A percentile compares a stretch with the other conserved stretches of the same genome.
These are phyloP conservation scores for Cherax destructor DNA, from an alignment of 1,140 invertebrate species.

Conservation along the genomic window DNA sequence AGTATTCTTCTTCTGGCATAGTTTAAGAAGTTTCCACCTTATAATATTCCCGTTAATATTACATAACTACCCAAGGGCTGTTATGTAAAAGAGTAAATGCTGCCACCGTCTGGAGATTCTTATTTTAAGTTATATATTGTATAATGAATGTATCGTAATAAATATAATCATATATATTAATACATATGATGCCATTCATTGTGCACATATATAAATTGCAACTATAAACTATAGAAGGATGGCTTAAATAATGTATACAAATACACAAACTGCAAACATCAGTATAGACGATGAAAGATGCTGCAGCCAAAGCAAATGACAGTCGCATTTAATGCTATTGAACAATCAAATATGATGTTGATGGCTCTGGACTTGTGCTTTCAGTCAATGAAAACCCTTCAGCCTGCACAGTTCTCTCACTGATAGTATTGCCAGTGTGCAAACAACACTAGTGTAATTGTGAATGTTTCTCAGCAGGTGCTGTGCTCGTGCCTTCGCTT, in stretches of 20 bases:
- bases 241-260: not conserved
- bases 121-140: not conserved
- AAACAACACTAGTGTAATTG: constrained; percentile 6
- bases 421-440: constrained; percentile 2
- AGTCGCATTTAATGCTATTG: not conserved
- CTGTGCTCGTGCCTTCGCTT: not conserved
- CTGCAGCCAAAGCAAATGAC: not conserved
- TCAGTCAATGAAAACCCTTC: not conserved
- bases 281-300: not conserved
- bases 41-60: not conserved
- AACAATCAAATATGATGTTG: not conserved
- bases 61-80: not conserved
- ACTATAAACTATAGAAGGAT: not conserved
- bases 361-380: not conserved
- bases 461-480: constrained; percentile 1
- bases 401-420: not conserved
- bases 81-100: not conserved
- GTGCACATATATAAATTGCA: not conserved
- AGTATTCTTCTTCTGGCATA: not conserved
- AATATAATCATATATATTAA: not conserved
- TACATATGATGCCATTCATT: not conserved
- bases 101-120: not conserved
- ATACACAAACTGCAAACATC: not conserved
- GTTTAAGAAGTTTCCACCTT: not conserved
- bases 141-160: not conserved